phyloP scores from a whole-genome alignment of 2,797 vertebrate genomes.

The Enteromius radiatus region DNA sequence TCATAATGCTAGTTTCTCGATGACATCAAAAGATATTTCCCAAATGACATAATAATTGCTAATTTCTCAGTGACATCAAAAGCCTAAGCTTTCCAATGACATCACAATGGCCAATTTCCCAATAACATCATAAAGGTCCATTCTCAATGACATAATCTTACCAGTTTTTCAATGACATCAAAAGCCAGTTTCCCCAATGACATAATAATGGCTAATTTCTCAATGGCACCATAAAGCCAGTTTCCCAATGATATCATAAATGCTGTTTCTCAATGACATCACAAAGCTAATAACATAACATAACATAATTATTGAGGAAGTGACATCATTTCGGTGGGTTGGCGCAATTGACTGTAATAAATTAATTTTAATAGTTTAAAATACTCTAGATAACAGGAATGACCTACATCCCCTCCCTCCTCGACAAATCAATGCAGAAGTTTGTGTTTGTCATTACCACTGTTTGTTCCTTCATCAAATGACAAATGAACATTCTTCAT shows the following conservation, averaged over 20 bases:
- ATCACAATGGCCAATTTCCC: no score
- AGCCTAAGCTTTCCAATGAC: no score
- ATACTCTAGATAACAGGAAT: background rate
- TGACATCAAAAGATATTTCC: background rate
- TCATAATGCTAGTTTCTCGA: background rate
- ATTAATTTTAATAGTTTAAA: background rate
- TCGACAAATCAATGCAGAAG: background rate
- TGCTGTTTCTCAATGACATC: no score
- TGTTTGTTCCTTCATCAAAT: constrained; percentile 8
- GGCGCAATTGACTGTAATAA: background rate
- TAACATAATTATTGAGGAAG: background rate
- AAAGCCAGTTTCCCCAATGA: no score
- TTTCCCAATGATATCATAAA: no score
- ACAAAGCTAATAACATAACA: background rate
- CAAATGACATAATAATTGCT: fast-evolving
- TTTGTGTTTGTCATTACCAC: constrained; percentile 2
- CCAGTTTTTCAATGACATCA: no score
- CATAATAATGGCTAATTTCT: no score
- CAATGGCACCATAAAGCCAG: no score
- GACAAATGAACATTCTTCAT: constrained; percentile 15
- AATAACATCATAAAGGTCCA: no score
- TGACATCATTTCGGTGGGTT: background rate
- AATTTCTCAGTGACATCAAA: no score
- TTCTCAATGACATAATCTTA: background rate
- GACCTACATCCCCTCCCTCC: background rate